Evolutionary conservation across 2,797 vertebrate species (phyloP).

Genomic region (Sardinella longiceps): DNA sequence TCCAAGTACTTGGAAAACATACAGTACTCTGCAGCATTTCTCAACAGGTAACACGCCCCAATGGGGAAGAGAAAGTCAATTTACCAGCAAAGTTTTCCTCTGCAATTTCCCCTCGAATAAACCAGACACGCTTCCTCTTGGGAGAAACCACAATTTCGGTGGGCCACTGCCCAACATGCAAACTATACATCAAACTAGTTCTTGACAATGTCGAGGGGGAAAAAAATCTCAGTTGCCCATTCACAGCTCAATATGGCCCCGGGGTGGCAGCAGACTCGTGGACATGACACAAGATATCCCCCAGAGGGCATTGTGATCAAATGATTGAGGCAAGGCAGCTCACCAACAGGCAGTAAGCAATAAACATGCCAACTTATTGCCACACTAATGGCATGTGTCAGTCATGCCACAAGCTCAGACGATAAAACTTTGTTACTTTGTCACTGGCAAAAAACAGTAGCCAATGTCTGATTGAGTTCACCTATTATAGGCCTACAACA

Average conservation of each 20-base stretch:
- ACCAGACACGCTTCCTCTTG: not conserved
- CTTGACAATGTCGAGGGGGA: constrained; percentile 24
- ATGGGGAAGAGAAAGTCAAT: constrained; percentile 6
- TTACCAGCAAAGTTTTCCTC: constrained; percentile 29
- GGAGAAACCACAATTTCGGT: not conserved
- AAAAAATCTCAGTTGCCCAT: constrained; percentile 11
- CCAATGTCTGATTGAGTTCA: not conserved
- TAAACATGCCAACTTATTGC: not conserved
- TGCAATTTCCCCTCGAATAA: constrained; percentile 28
- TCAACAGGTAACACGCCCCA: constrained; percentile 10
- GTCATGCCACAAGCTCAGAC: not conserved
- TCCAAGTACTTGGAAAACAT: not conserved
- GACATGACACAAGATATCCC: constrained; percentile 62
- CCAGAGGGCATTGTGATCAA: constrained; percentile 68
- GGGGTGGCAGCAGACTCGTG: constrained; percentile 32
- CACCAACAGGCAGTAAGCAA: not conserved
- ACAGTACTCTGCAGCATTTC: too few species aligned
- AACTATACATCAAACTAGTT: constrained; percentile 15
- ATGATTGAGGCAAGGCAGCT: constrained; percentile 35
- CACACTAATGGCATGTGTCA: not conserved
- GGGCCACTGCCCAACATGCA: constrained; percentile 4
- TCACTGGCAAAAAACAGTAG: not conserved
- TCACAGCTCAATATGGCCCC: constrained; percentile 8
- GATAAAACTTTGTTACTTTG: not conserved
- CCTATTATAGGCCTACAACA: not conserved